phyloP scores from a whole-genome alignment of 2,113 vertebrate genomes.

The Myanophis thanlyinensis region DNA sequence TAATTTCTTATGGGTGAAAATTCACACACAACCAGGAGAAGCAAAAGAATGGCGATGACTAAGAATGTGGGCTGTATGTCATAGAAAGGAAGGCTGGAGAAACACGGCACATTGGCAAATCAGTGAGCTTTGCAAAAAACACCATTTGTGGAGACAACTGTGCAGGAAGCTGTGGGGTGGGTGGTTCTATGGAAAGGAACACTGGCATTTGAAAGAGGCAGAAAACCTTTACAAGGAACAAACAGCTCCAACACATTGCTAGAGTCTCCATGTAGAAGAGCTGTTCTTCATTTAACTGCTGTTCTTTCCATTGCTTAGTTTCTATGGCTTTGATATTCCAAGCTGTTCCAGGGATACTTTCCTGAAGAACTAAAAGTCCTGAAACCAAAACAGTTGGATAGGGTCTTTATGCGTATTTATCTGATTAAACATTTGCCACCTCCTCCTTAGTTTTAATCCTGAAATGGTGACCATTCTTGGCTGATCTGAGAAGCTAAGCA shows the following conservation, averaged over 20 bases:
- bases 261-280: neutral
- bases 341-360: neutral
- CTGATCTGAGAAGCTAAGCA: neutral
- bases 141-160: neutral
- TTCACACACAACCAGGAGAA: neutral
- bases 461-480: neutral
- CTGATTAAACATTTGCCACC: neutral
- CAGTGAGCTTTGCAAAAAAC: neutral
- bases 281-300: neutral
- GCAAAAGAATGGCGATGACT: neutral
- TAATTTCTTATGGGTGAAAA: neutral
- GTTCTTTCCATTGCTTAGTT: neutral
- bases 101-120: neutral
- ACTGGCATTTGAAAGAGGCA: slow-evolving; percentile 4
- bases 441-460: neutral
- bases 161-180: neutral
- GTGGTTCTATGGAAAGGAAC: neutral
- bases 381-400: neutral
- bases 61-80: neutral
- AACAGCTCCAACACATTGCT: slow-evolving; percentile 25
- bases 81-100: neutral
- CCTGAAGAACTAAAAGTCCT: neutral
- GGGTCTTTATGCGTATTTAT: neutral
- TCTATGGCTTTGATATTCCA: neutral
- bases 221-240: slow-evolving; percentile 41